These are phyloP conservation scores for Tetrax tetrax DNA, from an alignment of 2,113 vertebrate genomes.

Conservation along the genomic window DNA sequence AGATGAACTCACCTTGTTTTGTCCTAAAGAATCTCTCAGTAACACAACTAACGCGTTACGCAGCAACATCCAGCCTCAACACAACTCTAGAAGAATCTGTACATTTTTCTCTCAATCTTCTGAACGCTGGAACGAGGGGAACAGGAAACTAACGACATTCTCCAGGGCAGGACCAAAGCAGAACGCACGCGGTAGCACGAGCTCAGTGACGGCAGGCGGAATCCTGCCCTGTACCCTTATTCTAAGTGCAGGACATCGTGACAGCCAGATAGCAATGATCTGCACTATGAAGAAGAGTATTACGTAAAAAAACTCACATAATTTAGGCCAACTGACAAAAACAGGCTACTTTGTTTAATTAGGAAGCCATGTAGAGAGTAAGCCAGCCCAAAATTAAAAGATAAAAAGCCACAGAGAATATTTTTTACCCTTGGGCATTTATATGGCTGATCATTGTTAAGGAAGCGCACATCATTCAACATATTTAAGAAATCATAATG, in stretches of 20 bases:
- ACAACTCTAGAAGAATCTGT: neutral
- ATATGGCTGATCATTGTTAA: rapidly evolving
- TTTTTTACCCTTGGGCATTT: rapidly evolving
- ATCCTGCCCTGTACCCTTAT: neutral
- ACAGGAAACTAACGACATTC: neutral
- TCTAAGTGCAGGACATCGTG: neutral
- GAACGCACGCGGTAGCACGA: neutral
- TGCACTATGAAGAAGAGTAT: too few relatives aligned
- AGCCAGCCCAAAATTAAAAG: neutral
- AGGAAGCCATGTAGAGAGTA: neutral
- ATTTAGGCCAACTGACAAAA: neutral
- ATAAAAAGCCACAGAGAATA: neutral
- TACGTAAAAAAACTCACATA: rapidly evolving
- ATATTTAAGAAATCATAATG: rapidly evolving
- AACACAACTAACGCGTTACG: neutral
- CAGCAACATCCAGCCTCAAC: neutral
- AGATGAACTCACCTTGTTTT: neutral
- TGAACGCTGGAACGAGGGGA: neutral
- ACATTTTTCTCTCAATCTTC: neutral
- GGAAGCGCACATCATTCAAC: rapidly evolving
- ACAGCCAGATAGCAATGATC: neutral
- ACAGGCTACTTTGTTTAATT: neutral
- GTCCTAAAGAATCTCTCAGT: neutral
- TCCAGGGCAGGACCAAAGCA: neutral
- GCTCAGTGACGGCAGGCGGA: neutral